phyloP scores from a whole-genome alignment of 2,888 invertebrate genomes.

The Mythimna vitellina region DNA sequence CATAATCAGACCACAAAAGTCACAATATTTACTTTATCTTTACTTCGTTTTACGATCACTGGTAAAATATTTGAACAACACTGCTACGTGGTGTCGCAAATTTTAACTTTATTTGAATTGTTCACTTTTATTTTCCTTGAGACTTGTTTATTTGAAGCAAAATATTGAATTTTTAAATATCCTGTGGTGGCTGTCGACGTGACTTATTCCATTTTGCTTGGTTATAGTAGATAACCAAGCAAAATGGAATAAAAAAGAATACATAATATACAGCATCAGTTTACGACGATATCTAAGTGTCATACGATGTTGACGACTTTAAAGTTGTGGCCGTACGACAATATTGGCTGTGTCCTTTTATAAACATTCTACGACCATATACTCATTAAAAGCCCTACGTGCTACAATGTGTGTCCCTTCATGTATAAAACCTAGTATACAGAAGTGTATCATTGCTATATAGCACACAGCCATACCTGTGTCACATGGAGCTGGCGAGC shows the following conservation, averaged over 20 bases:
- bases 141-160: conserved; percentile 54
- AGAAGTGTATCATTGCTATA: conserved; percentile 4
- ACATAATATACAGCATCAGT: neutral
- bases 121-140: conserved; percentile 60
- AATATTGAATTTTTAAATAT: conserved; percentile 40
- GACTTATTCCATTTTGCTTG: conserved; percentile 25
- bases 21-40: conserved; percentile 71
- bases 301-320: neutral
- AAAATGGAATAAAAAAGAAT: too few relatives aligned
- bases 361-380: conserved; percentile 12
- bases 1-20: conserved; percentile 70
- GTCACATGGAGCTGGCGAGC: conserved; percentile 34
- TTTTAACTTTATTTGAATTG: conserved; percentile 67
- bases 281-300: conserved; percentile 1
- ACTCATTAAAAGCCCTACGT: conserved; percentile 29
- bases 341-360: neutral
- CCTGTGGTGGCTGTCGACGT: conserved; percentile 32
- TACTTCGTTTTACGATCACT: conserved; percentile 76
- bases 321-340: conserved; percentile 6
- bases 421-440: neutral
- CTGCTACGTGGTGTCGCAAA: conserved; percentile 71
- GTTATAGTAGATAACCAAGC: too few relatives aligned
- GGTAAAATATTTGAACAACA: conserved; percentile 71
- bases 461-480: neutral
- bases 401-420: conserved; percentile 18